Percentiles rank a stretch among this genome's conserved stretches.
These are phyloP conservation scores for Pseudoatta argentina DNA, from an alignment of 1,140 invertebrate species.

Conservation along the genomic window DNA sequence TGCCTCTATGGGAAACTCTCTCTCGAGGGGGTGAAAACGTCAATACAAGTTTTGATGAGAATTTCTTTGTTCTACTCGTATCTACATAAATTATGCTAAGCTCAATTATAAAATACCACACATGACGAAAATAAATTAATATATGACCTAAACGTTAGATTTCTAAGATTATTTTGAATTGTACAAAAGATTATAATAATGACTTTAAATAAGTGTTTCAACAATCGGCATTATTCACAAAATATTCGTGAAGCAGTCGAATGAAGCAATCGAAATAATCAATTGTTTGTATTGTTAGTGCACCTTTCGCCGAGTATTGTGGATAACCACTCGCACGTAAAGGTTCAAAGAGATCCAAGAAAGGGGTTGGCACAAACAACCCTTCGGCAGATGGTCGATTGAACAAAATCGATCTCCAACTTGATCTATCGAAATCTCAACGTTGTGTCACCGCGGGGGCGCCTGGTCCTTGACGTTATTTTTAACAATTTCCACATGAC, in stretches of 20 bases:
- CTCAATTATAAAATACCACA: too few relatives aligned
- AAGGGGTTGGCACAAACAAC: slow-evolving; percentile 49
- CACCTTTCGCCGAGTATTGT: slow-evolving; percentile 65
- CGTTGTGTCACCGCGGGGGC: slow-evolving; percentile 31
- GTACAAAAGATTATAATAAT: slow-evolving; percentile 11
- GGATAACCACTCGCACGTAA: slow-evolving; percentile 64
- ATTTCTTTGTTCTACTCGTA: slow-evolving; percentile 17
- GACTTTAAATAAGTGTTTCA: slow-evolving; percentile 4
- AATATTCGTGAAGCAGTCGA: slow-evolving; percentile 38
- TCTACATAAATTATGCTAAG: slow-evolving; percentile 46
- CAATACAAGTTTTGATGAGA: slow-evolving; percentile 51
- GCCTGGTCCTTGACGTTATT: slow-evolving; percentile 21
- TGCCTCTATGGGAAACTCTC: slow-evolving; percentile 54
- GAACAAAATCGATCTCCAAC: slow-evolving; percentile 55
- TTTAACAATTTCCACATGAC: slow-evolving; percentile 52
- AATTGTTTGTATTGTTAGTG: slow-evolving; percentile 49
- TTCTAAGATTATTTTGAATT: too few relatives aligned
- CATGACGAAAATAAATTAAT: too few relatives aligned
- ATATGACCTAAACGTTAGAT: too few relatives aligned
- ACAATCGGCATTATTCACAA: neutral
- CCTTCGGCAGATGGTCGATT: slow-evolving; percentile 67
- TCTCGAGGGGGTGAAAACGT: neutral
- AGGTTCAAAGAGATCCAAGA: slow-evolving; percentile 55
- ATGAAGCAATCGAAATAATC: slow-evolving; percentile 53
- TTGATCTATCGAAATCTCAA: slow-evolving; percentile 57